Evolutionary conservation across 2,113 vertebrate genomes (phyloP).

Genomic region (Stegostoma tigrinum): DNA sequence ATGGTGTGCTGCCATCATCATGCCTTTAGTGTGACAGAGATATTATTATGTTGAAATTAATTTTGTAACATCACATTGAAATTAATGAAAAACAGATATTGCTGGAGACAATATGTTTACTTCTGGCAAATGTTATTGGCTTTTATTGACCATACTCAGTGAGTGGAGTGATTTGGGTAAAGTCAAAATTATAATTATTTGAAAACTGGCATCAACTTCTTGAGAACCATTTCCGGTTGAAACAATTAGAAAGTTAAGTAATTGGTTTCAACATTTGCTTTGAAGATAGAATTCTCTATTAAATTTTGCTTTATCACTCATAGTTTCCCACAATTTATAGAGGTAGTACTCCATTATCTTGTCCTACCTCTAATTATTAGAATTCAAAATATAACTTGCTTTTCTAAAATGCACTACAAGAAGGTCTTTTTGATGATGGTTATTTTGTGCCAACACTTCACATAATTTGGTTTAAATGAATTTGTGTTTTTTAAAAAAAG

Average conservation of each 20-base stretch:
- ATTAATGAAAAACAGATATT: constrained; percentile 21
- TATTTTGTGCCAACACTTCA: background rate
- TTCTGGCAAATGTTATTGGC: background rate
- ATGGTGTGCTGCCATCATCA: background rate
- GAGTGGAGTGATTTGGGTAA: background rate
- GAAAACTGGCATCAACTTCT: background rate
- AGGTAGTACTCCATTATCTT: background rate
- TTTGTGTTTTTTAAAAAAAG: background rate
- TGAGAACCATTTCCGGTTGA: background rate
- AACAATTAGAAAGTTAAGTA: background rate
- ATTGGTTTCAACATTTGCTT: background rate
- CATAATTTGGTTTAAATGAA: background rate
- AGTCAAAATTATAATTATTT: background rate
- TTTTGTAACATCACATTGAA: background rate
- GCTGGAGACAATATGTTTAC: background rate
- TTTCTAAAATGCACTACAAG: background rate
- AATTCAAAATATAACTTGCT: background rate
- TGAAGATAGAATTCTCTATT: background rate
- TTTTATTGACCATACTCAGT: background rate
- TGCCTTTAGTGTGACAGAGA: background rate
- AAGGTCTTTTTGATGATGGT: background rate
- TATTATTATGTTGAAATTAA: background rate
- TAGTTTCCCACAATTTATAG: background rate
- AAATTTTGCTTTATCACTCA: constrained; percentile 9
- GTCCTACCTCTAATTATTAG: constrained; percentile 4